Conservation (phyloP, 2,797 vertebrate genomes). For the Sebastes goodei region DNA sequence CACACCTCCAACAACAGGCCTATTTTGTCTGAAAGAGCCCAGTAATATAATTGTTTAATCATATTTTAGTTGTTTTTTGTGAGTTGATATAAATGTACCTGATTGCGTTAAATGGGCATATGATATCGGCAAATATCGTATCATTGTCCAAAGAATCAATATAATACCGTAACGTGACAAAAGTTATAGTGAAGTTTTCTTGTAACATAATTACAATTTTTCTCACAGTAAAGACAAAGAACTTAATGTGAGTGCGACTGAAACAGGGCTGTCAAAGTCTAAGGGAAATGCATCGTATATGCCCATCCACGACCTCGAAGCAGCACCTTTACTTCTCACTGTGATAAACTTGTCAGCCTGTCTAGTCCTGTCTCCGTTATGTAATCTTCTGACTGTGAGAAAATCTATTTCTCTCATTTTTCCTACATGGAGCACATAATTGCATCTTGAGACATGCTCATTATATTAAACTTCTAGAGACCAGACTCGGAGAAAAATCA, state of each 20-base stretch:
- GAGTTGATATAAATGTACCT: neutral
- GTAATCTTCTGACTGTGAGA: constrained; percentile 12
- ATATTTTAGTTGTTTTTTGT: no score
- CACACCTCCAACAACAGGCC: neutral
- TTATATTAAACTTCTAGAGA: constrained; percentile 27
- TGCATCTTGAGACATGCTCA: constrained; percentile 35
- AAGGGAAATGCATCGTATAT: neutral
- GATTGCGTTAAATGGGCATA: neutral
- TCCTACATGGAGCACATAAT: constrained; percentile 12
- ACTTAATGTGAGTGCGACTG: neutral
- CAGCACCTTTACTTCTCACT: neutral
- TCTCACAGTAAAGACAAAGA: neutral
- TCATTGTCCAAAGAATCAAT: neutral
- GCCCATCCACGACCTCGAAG: neutral
- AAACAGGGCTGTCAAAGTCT: neutral
- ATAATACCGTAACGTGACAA: neutral
- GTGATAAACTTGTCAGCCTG: neutral
- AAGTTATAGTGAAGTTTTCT: neutral
- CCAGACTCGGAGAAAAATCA: constrained; percentile 14
- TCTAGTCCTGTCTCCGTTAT: constrained; percentile 7
- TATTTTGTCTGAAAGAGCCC: neutral
- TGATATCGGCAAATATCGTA: neutral
- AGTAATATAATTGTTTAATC: neutral
- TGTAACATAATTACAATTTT: neutral
- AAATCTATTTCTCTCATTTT: constrained; percentile 32